These are phyloP conservation scores for Pachypeltis micranthus DNA, from an alignment of 1,140 invertebrate genomes.

Conservation along the genomic window DNA sequence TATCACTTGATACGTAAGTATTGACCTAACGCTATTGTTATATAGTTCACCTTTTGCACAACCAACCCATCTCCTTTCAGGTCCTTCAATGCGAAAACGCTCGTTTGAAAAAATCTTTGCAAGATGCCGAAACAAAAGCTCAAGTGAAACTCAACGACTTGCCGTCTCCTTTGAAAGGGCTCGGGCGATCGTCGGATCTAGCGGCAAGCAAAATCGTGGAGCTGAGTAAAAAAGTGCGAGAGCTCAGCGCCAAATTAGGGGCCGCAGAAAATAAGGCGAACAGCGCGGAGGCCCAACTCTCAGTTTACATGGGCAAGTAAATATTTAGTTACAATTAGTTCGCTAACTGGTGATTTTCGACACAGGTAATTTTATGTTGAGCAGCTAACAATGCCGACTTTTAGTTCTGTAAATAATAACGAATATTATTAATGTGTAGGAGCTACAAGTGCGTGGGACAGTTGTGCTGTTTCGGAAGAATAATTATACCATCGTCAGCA, in stretches of 20 bases:
- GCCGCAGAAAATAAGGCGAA: conserved; percentile 21
- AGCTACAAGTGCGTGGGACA: too few species aligned
- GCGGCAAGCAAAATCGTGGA: conserved; percentile 36
- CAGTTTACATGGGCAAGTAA: conserved; percentile 16
- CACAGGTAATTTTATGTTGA: too few species aligned
- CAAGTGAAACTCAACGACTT: conserved; percentile 11
- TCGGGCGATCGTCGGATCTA: conserved; percentile 25
- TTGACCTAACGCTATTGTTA: neutral
- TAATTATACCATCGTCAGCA: too few species aligned
- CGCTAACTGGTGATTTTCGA: too few species aligned
- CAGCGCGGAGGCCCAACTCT: conserved; percentile 27
- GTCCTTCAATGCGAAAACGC: conserved; percentile 6
- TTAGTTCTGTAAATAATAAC: too few species aligned
- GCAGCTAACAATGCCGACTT: too few species aligned
- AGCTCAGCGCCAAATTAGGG: conserved; percentile 36
- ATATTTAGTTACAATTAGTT: too few species aligned
- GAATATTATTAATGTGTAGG: too few species aligned
- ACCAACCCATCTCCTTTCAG: neutral
- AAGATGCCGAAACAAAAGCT: conserved; percentile 8
- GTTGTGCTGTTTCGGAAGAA: too few species aligned
- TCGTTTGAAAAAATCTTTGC: conserved; percentile 7
- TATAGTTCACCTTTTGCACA: neutral
- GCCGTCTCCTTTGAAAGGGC: conserved; percentile 8
- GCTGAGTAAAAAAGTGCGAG: conserved; percentile 37
- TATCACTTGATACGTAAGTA: too few species aligned